These are phyloP conservation scores for Thelaira solivaga DNA, from an alignment of 2,888 invertebrate genomes.

Conservation along the genomic window DNA sequence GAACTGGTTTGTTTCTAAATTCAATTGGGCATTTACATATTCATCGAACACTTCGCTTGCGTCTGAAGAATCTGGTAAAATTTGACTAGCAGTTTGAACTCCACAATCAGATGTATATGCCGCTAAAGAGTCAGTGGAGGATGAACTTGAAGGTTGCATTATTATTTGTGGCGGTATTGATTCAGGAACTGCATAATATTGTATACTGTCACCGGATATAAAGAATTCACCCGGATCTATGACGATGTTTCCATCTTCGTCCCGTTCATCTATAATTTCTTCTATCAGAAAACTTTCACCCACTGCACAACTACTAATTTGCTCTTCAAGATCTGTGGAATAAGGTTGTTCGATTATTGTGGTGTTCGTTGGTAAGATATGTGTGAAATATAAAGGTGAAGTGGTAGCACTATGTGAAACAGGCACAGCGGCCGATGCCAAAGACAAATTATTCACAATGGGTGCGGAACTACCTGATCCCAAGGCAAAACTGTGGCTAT, in stretches of 20 bases:
- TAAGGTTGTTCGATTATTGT: slow-evolving; percentile 59
- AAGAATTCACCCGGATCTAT: slow-evolving; percentile 72
- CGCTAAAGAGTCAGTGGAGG: slow-evolving; percentile 46
- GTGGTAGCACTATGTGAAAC: slow-evolving; percentile 65
- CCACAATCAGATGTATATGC: slow-evolving; percentile 64
- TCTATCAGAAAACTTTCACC: slow-evolving; percentile 71
- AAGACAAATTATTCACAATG: slow-evolving; percentile 72
- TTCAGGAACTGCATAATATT: slow-evolving; percentile 70
- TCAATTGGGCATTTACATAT: slow-evolving; percentile 50
- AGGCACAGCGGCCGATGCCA: slow-evolving; percentile 72
- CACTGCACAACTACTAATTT: slow-evolving; percentile 66
- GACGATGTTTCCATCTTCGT: slow-evolving; percentile 72
- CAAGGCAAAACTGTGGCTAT: slow-evolving; percentile 67
- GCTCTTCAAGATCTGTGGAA: slow-evolving; percentile 68
- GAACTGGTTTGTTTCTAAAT: slow-evolving; percentile 48
- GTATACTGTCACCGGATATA: slow-evolving; percentile 71
- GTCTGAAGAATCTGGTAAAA: slow-evolving; percentile 75
- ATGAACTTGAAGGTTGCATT: slow-evolving; percentile 67
- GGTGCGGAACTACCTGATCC: slow-evolving; percentile 64
- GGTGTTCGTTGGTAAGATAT: slow-evolving; percentile 66
- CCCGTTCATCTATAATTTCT: slow-evolving; percentile 72
- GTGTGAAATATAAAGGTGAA: slow-evolving; percentile 70
- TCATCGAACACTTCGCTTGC: slow-evolving; percentile 48
- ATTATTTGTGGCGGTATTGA: slow-evolving; percentile 71
- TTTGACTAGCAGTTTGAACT: slow-evolving; percentile 58